These are phyloP conservation scores for Pogona vitticeps DNA, from an alignment of 2,113 vertebrate species.

Conservation along the genomic window DNA sequence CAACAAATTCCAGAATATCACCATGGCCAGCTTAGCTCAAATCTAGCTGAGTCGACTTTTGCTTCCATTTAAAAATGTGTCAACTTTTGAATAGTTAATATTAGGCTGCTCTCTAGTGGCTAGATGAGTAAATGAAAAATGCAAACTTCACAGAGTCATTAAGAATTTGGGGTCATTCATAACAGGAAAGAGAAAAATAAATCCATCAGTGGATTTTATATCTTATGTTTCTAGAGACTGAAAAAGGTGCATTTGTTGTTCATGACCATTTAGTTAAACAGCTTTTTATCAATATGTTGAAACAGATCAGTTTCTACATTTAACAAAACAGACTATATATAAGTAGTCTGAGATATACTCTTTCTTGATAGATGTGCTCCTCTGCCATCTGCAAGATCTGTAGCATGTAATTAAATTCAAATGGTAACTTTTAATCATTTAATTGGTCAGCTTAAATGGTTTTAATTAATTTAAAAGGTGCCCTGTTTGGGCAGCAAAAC, in stretches of 20 bases:
- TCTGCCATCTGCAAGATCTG: background rate
- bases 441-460: background rate
- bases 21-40: too few species aligned
- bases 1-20: too few species aligned
- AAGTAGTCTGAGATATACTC: background rate
- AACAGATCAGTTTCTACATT: background rate
- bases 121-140: background rate
- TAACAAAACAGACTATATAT: background rate
- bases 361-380: background rate
- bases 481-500: background rate
- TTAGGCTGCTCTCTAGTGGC: conserved; percentile 63
- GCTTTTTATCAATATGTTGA: background rate
- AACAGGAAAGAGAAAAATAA: background rate
- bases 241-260: background rate
- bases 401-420: background rate
- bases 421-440: background rate
- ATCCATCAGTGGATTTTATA: too few species aligned
- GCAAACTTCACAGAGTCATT: background rate
- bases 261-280: too few species aligned
- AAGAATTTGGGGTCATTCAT: rapidly evolving
- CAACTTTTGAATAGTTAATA: rapidly evolving
- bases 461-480: background rate
- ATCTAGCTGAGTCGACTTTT: too few species aligned
- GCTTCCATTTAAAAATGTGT: background rate
- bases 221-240: background rate